These are phyloP conservation scores for Clanis bilineata DNA, from an alignment of 2,888 invertebrate genomes.

Conservation along the genomic window DNA sequence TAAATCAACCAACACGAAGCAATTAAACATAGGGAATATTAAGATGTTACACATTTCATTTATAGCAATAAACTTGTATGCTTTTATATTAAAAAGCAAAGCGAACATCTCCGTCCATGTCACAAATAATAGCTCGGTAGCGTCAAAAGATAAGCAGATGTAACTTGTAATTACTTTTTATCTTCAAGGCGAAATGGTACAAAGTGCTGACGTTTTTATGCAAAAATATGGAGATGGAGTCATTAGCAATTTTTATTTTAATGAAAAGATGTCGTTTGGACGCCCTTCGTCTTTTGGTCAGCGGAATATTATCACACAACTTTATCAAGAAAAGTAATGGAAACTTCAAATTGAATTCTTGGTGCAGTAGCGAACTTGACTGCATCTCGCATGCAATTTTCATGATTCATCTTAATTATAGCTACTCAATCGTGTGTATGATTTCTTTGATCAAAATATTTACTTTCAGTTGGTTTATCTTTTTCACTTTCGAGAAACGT, in stretches of 20 bases:
- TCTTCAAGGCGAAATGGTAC: conserved; percentile 51
- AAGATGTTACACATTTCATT: conserved; percentile 12
- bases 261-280: conserved; percentile 64
- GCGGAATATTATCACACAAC: conserved; percentile 51
- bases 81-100: conserved; percentile 45
- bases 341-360: neutral
- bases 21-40: neutral
- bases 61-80: conserved; percentile 48
- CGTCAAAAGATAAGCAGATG: conserved; percentile 74
- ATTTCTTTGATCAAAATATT: neutral
- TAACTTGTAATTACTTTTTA: conserved; percentile 61
- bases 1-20: neutral
- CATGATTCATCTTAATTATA: neutral
- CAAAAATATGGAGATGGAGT: conserved; percentile 78
- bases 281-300: conserved; percentile 56
- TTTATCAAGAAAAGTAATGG: conserved; percentile 7
- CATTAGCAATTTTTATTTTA: conserved; percentile 77
- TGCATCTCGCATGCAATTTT: neutral
- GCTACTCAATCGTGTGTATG: neutral
- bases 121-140: conserved; percentile 56
- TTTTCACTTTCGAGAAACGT: neutral
- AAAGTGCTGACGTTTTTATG: conserved; percentile 73
- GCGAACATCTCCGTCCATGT: conserved; percentile 61
- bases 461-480: neutral
- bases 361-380: neutral